These are phyloP conservation scores for Sminthurinus signatus DNA, from an alignment of 1,140 invertebrate genomes.

Conservation along the genomic window DNA sequence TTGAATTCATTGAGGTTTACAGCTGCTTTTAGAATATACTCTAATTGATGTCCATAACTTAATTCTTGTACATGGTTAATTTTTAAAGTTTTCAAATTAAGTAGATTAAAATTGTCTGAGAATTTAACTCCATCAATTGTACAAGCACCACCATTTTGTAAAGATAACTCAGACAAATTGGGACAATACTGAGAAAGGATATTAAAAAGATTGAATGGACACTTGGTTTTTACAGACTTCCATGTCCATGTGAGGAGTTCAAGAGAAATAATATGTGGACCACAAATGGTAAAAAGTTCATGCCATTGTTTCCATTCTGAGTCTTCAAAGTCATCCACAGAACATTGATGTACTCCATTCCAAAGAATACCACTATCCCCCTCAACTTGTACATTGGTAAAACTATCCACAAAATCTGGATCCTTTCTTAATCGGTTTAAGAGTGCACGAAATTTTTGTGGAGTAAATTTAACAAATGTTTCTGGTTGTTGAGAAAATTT, in stretches of 20 bases:
- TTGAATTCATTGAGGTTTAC: background rate
- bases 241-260: conserved; percentile 1
- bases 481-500: too few species aligned
- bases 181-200: conserved; percentile 9
- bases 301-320: background rate
- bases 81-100: background rate
- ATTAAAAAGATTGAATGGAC: conserved; percentile 4
- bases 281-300: background rate
- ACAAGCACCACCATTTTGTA: background rate
- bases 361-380: background rate
- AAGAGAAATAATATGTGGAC: background rate
- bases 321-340: background rate
- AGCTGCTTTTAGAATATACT: conserved; percentile 2
- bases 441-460: too few species aligned
- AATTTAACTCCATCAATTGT: background rate
- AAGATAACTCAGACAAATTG: conserved; percentile 12
- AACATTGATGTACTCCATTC: background rate
- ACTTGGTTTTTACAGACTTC: background rate
- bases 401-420: background rate
- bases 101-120: background rate
- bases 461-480: too few species aligned
- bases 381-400: background rate
- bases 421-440: background rate
- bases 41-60: background rate
- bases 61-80: conserved; percentile 4